Base-by-base conservation (phyloP, 1,140 invertebrate species). In the Drosophila arizonae region DNA sequence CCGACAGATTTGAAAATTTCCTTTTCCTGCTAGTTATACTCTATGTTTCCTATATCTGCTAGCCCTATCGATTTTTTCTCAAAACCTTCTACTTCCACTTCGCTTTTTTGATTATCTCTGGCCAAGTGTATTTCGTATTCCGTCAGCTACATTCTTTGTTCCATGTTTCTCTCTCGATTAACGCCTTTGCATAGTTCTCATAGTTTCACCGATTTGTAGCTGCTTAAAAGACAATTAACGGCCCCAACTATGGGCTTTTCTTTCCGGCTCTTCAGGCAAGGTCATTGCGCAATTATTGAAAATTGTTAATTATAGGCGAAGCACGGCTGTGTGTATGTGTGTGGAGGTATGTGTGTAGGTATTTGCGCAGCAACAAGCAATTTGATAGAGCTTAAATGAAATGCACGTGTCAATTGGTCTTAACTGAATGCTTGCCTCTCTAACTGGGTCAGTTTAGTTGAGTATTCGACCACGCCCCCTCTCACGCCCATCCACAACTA, bases 181-280 rank as follows among this genome's bases (percentile, higher is more conserved):
- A 17, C 5, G 17, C 62, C 11, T 51, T 48, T 30, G 17, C 51
- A 21, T 58, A 21, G 46, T 63, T 70, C 56, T 70, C 26, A 51
- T 39, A 50, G 45, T 63, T 70, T 58, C 21, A 58, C 46, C 67
- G 21, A 64, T 76, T 72, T 80, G 73, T 65, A 33, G 70, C 65
- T 76, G 81, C 75, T 86, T 76, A 78, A 81, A 86, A 76, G 75
- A 65, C 76, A 86, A 86, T 86, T 86, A 86, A 86, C 78, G 62
- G 13, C 30, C 43, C 30, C 50, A 55, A 57, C 33, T 69, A 68
- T 74, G 63, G 58, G 55, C 55, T 61, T 77, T 73, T 77, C 72
- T 69, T 77, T 77, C 75, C 75, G 75, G 75, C 63, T 76, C 62
- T 57, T n/a, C 52, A 50, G 55, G 54, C 76, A 78, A 78, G 76